Percentiles rank a stretch among this genome's conserved stretches.
These are phyloP conservation scores for Dicycla oo DNA, from an alignment of 2,888 invertebrate genomes.

Conservation along the genomic window DNA sequence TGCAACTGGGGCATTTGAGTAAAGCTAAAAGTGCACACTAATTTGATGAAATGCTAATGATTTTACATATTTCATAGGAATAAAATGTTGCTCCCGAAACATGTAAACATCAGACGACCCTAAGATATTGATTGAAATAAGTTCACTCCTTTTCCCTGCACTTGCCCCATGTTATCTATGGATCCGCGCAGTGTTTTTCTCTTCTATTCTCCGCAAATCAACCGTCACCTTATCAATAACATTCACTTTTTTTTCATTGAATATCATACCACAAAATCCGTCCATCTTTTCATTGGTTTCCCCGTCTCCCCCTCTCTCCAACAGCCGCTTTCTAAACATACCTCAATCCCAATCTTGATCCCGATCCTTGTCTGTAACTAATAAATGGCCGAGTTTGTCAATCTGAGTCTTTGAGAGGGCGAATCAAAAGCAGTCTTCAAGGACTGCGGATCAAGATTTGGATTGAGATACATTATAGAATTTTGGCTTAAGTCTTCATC, in stretches of 20 bases:
- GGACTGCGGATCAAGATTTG: too few species aligned
- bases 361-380: too few species aligned
- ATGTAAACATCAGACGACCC: neutral
- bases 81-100: neutral
- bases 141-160: neutral
- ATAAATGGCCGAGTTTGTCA: too few species aligned
- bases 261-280: slow-evolving; percentile 1
- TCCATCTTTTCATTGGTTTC: neutral
- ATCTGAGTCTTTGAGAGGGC: too few species aligned
- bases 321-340: too few species aligned
- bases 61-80: neutral
- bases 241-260: slow-evolving; percentile 14
- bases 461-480: too few species aligned
- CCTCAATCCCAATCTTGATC: too few species aligned
- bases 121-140: neutral
- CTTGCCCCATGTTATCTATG: neutral
- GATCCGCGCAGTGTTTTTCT: too few species aligned
- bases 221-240: neutral
- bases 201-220: slow-evolving; percentile 1
- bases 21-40: neutral
- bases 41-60: neutral
- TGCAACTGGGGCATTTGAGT: slow-evolving; percentile 10
- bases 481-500: too few species aligned
- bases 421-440: too few species aligned
- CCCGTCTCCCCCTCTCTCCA: neutral